These are phyloP conservation scores for Plagodis dolabraria DNA, from an alignment of 2,888 invertebrate genomes.

Conservation along the genomic window DNA sequence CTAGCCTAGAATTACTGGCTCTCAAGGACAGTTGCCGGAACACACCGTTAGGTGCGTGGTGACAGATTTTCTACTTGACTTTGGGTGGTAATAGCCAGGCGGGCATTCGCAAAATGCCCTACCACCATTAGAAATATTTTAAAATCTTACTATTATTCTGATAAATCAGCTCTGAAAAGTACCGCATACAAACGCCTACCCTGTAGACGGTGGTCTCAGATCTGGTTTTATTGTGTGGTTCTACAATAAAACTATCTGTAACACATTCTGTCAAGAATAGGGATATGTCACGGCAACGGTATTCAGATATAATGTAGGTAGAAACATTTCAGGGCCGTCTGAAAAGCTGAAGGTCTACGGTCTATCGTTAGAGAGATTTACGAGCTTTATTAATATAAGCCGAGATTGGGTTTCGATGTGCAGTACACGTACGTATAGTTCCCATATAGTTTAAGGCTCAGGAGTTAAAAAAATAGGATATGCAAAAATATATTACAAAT, in stretches of 20 bases:
- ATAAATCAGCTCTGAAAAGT: not conserved
- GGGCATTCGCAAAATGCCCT: no score
- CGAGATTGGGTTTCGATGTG: not conserved
- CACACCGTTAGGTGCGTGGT: no score
- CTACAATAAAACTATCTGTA: constrained; percentile 18
- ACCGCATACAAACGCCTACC: not conserved
- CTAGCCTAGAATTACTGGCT: no score
- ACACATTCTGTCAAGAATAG: constrained; percentile 17
- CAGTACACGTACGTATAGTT: no score
- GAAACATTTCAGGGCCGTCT: constrained; percentile 6
- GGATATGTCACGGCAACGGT: constrained; percentile 1
- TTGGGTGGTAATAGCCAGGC: no score
- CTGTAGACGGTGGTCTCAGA: not conserved
- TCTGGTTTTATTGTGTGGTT: constrained; percentile 20
- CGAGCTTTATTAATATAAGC: not conserved
- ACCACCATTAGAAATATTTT: no score
- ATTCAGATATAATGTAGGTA: constrained; percentile 6
- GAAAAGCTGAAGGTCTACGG: not conserved
- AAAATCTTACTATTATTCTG: no score
- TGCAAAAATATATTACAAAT: no score
- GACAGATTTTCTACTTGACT: no score
- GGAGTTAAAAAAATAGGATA: no score
- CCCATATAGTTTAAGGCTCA: no score
- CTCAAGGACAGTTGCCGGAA: no score
- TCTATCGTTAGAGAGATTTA: constrained; percentile 10